A percentile compares a stretch with the other conserved stretches of the same genome.
These are phyloP conservation scores for Pterocles gutturalis DNA, from an alignment of 2,113 vertebrate genomes.

Conservation along the genomic window DNA sequence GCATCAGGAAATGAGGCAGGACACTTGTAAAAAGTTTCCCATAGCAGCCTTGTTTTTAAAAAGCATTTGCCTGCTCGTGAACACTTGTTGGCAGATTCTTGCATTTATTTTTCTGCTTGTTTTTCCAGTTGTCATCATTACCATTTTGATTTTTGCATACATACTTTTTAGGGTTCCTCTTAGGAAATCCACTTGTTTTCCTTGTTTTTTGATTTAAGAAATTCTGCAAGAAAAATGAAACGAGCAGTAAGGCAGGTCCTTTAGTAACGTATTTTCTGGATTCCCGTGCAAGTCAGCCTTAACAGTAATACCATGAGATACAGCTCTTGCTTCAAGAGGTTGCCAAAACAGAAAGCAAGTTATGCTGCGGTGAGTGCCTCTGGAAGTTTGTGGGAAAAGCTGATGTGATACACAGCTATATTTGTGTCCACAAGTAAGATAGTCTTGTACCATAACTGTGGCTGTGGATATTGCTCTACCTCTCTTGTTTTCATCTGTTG, in stretches of 20 bases:
- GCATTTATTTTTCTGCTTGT: background rate
- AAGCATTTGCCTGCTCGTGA: background rate
- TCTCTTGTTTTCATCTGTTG: background rate
- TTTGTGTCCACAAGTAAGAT: background rate
- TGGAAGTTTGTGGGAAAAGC: background rate
- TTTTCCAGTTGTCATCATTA: background rate
- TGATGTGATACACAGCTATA: background rate
- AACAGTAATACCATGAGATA: background rate
- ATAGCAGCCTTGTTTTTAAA: background rate
- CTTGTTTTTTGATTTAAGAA: background rate
- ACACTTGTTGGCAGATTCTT: background rate
- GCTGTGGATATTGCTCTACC: background rate
- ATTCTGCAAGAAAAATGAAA: background rate
- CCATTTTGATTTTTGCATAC: background rate
- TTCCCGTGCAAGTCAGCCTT: background rate
- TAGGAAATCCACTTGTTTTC: background rate
- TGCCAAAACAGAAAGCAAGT: background rate
- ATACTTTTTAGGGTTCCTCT: background rate
- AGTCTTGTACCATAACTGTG: background rate
- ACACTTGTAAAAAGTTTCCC: background rate
- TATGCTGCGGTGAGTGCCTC: accelerated
- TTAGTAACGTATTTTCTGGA: background rate
- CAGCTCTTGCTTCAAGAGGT: background rate
- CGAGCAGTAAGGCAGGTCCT: background rate
- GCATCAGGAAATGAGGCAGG: slow-evolving; percentile 41